Evolutionary conservation across 2,888 invertebrate genomes (phyloP).

Genomic region (Flexamia atlantica): DNA sequence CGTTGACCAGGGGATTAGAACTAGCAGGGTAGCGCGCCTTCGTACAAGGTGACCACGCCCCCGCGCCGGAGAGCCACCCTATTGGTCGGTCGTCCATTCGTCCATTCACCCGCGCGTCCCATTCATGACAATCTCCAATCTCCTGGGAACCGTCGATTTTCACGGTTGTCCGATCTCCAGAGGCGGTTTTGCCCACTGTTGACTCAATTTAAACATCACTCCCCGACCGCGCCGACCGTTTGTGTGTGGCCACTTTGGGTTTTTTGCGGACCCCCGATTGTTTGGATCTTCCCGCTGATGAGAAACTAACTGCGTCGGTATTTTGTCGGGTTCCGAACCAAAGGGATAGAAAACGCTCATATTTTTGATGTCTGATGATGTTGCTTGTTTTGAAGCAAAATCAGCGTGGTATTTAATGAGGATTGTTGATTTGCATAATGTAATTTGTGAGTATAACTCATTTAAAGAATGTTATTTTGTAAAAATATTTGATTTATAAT

Average conservation of each 20-base stretch:
- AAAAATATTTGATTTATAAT: too few relatives aligned
- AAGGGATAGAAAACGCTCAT: too few relatives aligned
- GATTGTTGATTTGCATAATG: too few relatives aligned
- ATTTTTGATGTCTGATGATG: too few relatives aligned
- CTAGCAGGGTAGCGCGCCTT: neutral
- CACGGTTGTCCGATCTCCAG: conserved; percentile 5
- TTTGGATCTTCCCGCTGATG: too few relatives aligned
- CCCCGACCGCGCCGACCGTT: neutral
- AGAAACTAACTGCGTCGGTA: too few relatives aligned
- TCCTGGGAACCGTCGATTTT: conserved; percentile 15
- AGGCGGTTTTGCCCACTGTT: neutral
- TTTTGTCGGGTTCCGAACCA: too few relatives aligned
- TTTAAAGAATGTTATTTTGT: too few relatives aligned
- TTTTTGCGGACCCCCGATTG: neutral
- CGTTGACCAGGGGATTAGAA: neutral
- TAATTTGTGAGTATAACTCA: too few relatives aligned
- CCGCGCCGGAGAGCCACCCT: neutral
- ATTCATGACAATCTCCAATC: conserved; percentile 25
- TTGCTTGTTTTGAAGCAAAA: too few relatives aligned
- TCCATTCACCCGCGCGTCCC: neutral
- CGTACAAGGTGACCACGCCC: conserved; percentile 32
- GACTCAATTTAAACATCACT: conserved; percentile 38
- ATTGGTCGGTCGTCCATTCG: conserved; percentile 41
- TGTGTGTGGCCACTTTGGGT: conserved; percentile 8
- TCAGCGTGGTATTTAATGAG: too few relatives aligned